Percentiles rank a stretch among this genome's conserved stretches.
Evolutionary conservation across 2,797 vertebrate genomes (phyloP).

Genomic region (Threskiornis aethiopicus): DNA sequence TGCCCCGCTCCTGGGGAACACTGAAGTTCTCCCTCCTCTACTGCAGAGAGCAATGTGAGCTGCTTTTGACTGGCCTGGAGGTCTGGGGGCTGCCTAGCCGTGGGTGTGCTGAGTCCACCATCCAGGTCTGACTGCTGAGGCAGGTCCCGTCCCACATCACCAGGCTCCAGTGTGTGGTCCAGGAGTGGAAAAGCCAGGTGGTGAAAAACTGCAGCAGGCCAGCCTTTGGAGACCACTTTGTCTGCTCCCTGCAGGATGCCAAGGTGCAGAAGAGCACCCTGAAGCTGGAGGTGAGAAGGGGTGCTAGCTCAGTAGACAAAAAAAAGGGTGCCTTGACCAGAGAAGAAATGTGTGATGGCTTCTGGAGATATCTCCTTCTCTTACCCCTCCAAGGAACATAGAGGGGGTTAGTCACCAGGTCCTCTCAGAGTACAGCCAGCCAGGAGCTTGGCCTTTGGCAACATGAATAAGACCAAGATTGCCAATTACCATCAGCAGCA

Average conservation of each 20-base stretch:
- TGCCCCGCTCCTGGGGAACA: slow-evolving; percentile 36
- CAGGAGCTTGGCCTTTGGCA: background rate
- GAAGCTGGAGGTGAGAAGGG: slow-evolving; percentile 73
- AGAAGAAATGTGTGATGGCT: background rate
- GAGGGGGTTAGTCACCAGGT: background rate
- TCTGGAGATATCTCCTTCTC: background rate
- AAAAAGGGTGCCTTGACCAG: background rate
- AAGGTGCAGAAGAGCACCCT: slow-evolving; percentile 61
- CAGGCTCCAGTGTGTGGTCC: slow-evolving; percentile 67
- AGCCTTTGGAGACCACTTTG: slow-evolving; percentile 78
- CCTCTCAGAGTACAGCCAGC: background rate
- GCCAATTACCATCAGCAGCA: background rate
- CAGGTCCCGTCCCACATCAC: background rate
- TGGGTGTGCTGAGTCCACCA: slow-evolving; percentile 50
- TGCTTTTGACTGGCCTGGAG: slow-evolving; percentile 76
- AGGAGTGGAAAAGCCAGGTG: slow-evolving; percentile 74
- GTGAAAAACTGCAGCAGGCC: slow-evolving; percentile 76
- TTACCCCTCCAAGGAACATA: background rate
- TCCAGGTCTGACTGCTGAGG: slow-evolving; percentile 68
- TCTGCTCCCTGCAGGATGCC: slow-evolving; percentile 66
- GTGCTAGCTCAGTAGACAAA: background rate
- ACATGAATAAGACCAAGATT: background rate
- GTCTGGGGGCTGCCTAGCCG: slow-evolving; percentile 57
- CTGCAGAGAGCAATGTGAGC: slow-evolving; percentile 56
- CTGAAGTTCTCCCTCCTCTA: slow-evolving; percentile 76